phyloP scores from a whole-genome alignment of 2,888 invertebrate genomes.

The Myopa testacea region DNA sequence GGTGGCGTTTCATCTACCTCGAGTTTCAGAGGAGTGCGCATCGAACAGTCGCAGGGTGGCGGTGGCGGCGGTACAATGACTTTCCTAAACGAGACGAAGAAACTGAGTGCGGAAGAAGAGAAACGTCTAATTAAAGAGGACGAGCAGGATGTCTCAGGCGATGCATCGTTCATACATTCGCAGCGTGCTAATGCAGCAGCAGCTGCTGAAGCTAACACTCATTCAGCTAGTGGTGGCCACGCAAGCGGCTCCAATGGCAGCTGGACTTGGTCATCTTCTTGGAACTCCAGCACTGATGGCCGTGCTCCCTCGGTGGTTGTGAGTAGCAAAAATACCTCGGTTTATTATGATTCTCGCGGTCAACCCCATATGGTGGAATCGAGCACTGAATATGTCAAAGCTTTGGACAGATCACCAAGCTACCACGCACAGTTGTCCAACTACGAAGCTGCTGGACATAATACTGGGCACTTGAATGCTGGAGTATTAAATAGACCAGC shows the following conservation, averaged over 20 bases:
- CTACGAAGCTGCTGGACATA: constrained; percentile 27
- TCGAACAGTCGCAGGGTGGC: constrained; percentile 51
- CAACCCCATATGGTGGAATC: constrained; percentile 69
- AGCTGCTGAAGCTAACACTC: constrained; percentile 49
- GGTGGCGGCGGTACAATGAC: constrained; percentile 46
- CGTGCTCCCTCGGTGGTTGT: constrained; percentile 55
- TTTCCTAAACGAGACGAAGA: constrained; percentile 51
- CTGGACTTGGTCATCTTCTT: constrained; percentile 48
- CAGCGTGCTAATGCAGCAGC: constrained; percentile 66
- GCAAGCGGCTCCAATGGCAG: constrained; percentile 41
- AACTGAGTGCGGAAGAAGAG: constrained; percentile 65
- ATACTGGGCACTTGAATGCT: constrained; percentile 31
- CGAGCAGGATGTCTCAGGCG: constrained; percentile 66
- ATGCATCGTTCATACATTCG: constrained; percentile 68
- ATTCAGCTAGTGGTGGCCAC: constrained; percentile 29
- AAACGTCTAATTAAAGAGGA: constrained; percentile 64
- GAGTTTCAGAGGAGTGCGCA: constrained; percentile 45
- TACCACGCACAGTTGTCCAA: constrained; percentile 36
- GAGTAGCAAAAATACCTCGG: constrained; percentile 60
- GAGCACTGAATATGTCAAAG: constrained; percentile 68
- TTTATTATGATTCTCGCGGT: constrained; percentile 69
- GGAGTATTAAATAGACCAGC: constrained; percentile 11
- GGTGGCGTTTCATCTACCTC: constrained; percentile 35
- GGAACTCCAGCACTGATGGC: constrained; percentile 50
- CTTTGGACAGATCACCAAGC: constrained; percentile 41